Conservation (phyloP, 2,888 invertebrate species). For the Plusia festucae region DNA sequence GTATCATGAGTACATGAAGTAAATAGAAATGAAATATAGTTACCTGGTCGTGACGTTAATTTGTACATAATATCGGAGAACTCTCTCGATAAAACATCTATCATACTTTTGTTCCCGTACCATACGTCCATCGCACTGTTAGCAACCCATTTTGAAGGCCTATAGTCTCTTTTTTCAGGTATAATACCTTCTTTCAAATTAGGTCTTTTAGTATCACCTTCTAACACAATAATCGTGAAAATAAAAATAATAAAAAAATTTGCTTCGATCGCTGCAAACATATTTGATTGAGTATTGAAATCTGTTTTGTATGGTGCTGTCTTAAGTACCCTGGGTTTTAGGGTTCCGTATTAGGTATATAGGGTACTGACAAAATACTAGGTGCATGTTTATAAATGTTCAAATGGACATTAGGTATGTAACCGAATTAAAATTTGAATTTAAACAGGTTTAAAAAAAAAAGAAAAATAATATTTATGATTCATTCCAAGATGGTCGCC, state of each 20-base stretch:
- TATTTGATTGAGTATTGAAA: constrained; percentile 8
- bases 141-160: constrained; percentile 74
- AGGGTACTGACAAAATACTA: neutral
- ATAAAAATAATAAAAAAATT: constrained; percentile 13
- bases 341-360: neutral
- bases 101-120: constrained; percentile 76
- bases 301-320: constrained; percentile 4
- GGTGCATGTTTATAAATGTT: no score
- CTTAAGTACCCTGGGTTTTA: neutral
- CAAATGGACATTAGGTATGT: no score
- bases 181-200: constrained; percentile 41
- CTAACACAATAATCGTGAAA: constrained; percentile 34
- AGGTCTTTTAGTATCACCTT: constrained; percentile 55
- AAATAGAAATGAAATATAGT: constrained; percentile 16
- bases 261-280: constrained; percentile 17
- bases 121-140: constrained; percentile 79
- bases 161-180: constrained; percentile 62
- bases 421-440: no score
- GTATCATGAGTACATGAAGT: no score
- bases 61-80: constrained; percentile 69
- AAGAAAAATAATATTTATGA: no score
- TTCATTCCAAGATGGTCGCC: no score
- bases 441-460: no score
- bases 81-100: constrained; percentile 74
- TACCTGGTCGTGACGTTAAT: constrained; percentile 71